Evolutionary conservation across 2,113 vertebrate genomes (phyloP), one percentile per base, ranked within the genome.

Genomic region (Vimba vimba): DNA sequence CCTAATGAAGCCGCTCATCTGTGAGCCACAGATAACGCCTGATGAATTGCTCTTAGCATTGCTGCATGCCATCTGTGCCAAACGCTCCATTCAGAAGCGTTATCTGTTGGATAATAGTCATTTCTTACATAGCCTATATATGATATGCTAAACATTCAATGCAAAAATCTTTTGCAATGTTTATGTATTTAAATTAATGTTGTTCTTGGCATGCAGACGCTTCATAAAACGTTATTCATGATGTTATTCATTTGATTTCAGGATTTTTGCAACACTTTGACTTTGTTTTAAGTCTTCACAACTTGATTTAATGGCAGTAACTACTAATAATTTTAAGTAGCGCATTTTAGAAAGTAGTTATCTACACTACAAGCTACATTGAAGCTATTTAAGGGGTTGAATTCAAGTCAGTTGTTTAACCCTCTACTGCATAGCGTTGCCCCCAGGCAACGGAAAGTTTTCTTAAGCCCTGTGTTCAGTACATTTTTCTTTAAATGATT

Each of bases 11-110:
- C 71, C 19, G 33, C 66, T 86, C 71, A 19, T 82, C 85, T 82
- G 79, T 66, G 47, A 59, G 59, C 71, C 60, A 39, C 79, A 83
- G 85, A 86, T 76, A 83, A 68, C 59, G 73, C 6, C 71, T 55
- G 71, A 86, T 52, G 71, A 83, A 86, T 86, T 68, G 79, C 79
- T 83, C 45, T 39, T 55, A 77, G 81, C 85, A 25, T 76, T 82
- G 68, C 30, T 52, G 23, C 23, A 75, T 75, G 69, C 27, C 85
- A 47, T 75, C 43, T 50, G 85, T 66, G 55, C 39, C 82, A 81
- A 86, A 71, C 57, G 69, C 33, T 69, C 60, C 17, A 33, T 66
- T 85, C 45, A 66, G 45, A 52, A 75, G 39, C 13, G 11, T 25
- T 60, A 33, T 81, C 21, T 30, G 27, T 6, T 52, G 21, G 66